A percentile compares a stretch with the other conserved stretches of the same genome.
Evolutionary conservation across 2,113 vertebrate genomes (phyloP).

Genomic region (Rattus norvegicus): DNA sequence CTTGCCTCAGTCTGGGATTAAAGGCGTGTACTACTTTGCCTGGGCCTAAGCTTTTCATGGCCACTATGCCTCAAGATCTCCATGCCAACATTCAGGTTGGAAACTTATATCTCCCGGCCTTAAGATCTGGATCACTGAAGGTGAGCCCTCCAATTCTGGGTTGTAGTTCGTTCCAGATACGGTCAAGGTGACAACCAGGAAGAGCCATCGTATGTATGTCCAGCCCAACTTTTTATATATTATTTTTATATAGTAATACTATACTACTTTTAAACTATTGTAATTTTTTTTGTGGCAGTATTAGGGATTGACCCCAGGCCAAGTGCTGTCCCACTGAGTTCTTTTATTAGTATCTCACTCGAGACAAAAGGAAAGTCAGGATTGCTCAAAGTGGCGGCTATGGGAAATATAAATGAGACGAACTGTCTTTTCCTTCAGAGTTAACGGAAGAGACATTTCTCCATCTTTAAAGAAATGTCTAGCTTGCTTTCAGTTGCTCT

Average conservation of each 20-base stretch:
- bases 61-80: too few species aligned
- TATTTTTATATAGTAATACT: neutral
- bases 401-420: neutral
- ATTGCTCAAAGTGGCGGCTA: neutral
- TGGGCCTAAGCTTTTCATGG: too few species aligned
- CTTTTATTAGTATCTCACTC: neutral
- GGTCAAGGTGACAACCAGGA: too few species aligned
- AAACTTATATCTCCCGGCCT: too few species aligned
- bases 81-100: too few species aligned
- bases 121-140: too few species aligned
- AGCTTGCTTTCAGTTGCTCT: neutral
- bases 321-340: neutral
- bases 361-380: neutral
- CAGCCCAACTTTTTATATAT: neutral
- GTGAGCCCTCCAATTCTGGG: too few species aligned
- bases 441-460: too few species aligned
- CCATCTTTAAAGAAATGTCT: neutral
- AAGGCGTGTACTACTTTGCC: too few species aligned
- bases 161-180: too few species aligned
- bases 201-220: too few species aligned
- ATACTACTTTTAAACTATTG: neutral
- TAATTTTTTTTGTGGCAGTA: neutral
- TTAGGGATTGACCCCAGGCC: neutral
- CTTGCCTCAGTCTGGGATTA: too few species aligned
- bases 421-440: neutral